These are phyloP conservation scores for Brachycybe producta DNA, from an alignment of 2,888 invertebrate genomes.

Conservation along the genomic window DNA sequence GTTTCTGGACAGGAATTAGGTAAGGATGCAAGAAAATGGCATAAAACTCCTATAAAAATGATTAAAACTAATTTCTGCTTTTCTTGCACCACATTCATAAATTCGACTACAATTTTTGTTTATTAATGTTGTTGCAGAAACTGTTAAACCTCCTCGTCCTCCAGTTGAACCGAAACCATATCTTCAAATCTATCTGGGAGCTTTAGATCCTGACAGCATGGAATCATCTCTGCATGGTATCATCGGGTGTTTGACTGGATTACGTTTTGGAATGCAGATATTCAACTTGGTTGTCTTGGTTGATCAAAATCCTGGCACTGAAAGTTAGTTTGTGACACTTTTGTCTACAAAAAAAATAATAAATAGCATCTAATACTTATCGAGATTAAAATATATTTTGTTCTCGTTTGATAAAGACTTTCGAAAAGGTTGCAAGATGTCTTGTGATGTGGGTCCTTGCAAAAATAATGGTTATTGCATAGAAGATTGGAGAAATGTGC, in stretches of 20 bases:
- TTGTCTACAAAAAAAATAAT: not conserved
- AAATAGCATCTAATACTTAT: not conserved
- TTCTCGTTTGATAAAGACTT: constrained; percentile 38
- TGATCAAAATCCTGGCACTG: constrained; percentile 18
- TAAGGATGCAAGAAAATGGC: not conserved
- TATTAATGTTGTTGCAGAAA: constrained; percentile 45
- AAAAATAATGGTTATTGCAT: constrained; percentile 76
- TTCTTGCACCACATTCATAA: not conserved
- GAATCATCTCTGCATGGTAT: constrained; percentile 55
- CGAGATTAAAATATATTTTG: not conserved
- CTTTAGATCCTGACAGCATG: constrained; percentile 62
- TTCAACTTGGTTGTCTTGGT: constrained; percentile 23
- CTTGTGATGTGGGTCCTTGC: constrained; percentile 75
- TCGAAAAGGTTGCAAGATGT: constrained; percentile 54
- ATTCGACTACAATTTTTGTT: not conserved
- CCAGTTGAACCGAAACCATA: constrained; percentile 80
- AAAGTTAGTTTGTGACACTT: constrained; percentile 10
- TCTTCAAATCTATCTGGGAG: constrained; percentile 71
- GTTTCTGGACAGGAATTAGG: constrained; percentile 28
- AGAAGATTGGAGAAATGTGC: constrained; percentile 73
- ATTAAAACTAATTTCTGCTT: too few species aligned
- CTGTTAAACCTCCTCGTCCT: constrained; percentile 72
- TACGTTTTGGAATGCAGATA: constrained; percentile 61
- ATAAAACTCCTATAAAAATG: not conserved
- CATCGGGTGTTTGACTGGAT: constrained; percentile 72